Evolutionary conservation across 2,113 vertebrate genomes (phyloP).

Genomic region (Brachypteracias leptosomus): DNA sequence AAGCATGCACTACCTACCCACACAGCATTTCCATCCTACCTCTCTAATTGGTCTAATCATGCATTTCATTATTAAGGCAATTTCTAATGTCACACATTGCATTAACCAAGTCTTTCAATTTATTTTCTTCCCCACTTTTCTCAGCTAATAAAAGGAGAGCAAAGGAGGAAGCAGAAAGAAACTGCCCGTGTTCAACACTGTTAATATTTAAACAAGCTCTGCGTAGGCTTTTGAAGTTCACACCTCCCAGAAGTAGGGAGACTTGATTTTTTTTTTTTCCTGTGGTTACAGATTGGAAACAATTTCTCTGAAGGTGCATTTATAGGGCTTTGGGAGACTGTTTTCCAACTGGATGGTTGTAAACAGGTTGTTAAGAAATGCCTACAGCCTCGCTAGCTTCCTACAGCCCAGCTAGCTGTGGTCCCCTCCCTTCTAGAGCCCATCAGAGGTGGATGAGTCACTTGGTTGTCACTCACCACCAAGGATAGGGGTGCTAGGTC

Average conservation of each 20-base stretch:
- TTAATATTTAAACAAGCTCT: not conserved
- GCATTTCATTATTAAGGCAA: slow-evolving; percentile 8
- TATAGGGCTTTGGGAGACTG: not conserved
- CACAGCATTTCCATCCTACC: not conserved
- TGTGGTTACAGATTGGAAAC: not conserved
- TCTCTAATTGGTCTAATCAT: slow-evolving; percentile 21
- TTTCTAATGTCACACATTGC: slow-evolving; percentile 14
- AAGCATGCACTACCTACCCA: not conserved
- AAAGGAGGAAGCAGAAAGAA: not conserved
- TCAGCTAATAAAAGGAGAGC: not conserved
- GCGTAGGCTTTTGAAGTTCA: not conserved
- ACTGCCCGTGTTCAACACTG: not conserved
- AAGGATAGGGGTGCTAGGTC: not conserved
- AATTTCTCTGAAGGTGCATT: not conserved
- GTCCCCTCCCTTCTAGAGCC: not conserved
- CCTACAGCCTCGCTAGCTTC: not conserved
- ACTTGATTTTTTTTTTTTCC: not conserved
- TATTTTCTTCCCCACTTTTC: not conserved
- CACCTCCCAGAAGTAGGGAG: not conserved
- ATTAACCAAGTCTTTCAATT: not conserved
- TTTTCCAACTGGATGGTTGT: not conserved
- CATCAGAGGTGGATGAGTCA: not conserved
- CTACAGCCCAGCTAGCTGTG: not conserved
- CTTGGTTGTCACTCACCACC: not conserved
- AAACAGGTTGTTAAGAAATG: not conserved